Conservation (phyloP, 2,888 invertebrate species). For the Caenorhabditis zanzibari region DNA sequence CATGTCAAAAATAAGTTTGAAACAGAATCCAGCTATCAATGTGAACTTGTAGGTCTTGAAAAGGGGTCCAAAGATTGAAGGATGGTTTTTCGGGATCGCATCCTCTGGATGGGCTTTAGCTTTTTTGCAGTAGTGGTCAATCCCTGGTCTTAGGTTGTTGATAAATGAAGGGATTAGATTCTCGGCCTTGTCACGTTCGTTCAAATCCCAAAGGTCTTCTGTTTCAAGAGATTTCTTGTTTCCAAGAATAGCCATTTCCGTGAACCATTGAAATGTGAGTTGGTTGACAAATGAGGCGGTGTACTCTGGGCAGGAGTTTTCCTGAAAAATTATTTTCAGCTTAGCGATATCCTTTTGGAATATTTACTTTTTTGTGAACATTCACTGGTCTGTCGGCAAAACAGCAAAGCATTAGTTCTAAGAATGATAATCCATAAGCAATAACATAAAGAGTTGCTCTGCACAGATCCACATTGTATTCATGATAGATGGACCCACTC, state of each 20-base stretch:
- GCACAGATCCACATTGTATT: conserved; percentile 39
- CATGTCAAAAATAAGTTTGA: conserved; percentile 80
- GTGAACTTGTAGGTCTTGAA: conserved; percentile 80
- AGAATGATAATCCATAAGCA: conserved; percentile 68
- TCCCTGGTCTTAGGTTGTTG: conserved; percentile 64
- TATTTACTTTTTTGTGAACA: conserved; percentile 61
- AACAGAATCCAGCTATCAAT: conserved; percentile 76
- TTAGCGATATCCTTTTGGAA: no score
- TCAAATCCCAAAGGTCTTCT: conserved; percentile 93
- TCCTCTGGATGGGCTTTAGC: conserved; percentile 33
- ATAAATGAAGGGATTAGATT: conserved; percentile 75
- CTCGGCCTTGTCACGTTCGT: conserved; percentile 84
- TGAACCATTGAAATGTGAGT: conserved; percentile 94
- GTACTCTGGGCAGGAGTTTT: conserved; percentile 88
- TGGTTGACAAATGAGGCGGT: conserved; percentile 92
- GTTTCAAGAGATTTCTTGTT: conserved; percentile 89
- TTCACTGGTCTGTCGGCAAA: conserved; percentile 79
- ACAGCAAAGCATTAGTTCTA: conserved; percentile 77
- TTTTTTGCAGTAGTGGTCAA: conserved; percentile 56
- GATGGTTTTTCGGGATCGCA: conserved; percentile 65
- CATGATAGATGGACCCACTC: conserved; percentile 39
- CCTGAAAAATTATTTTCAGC: conserved; percentile 57
- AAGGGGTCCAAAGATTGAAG: conserved; percentile 80
- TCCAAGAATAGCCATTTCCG: conserved; percentile 84
- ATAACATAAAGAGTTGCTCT: conserved; percentile 66